Evolutionary conservation across 2,888 invertebrate genomes (phyloP), one percentile per base, ranked within the genome.

Genomic region (Drosophila borborema): DNA sequence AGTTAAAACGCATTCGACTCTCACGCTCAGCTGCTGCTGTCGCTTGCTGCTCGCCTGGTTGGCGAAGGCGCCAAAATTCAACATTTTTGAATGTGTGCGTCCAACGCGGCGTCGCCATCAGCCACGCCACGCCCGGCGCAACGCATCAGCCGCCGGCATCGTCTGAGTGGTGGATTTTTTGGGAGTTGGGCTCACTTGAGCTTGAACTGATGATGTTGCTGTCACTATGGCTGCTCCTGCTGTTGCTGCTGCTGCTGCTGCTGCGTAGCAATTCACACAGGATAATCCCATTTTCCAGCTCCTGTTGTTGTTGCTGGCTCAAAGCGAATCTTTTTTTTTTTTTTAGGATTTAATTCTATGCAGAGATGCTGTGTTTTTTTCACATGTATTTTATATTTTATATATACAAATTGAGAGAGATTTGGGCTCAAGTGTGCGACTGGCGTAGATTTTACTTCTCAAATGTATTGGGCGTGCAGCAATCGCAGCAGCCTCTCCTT

Each of bases 1-100:
- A 49, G 61, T 36, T 60, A 45, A 45, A 36, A 56, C 51, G 10
- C 23, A 43, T 38, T 46, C 48, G 36, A 38, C 34, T 48, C 45
- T n/a, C n/a, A 34, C 61, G 46, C 12, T 6, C 41, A 31, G 31
- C 69, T 63, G n/a, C 70, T 70, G 16, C 36, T 55, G n/a, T 3
- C 28, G 12, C 46, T 34, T 62, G 56, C 86, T 92, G 91, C 14
- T 82, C 83, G 82, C 92, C 92, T 91, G 90, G 81, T 84, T 56
- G 34, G 36, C 65, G 89, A 92, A 92, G 92, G 92, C 92, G 92
- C 92, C 92, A 92, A 92, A 92, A 92, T 92, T 92, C 91, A 90
- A 90, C 82, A 90, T 89, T 91, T 90, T 85, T 74, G 74, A 77
- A 67, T 90, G 86, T 85, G 83, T 87, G 87, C 85, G 87, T 85